A percentile compares a stretch with the other conserved stretches of the same genome.
Conservation (phyloP, 2,113 vertebrate species). For the Dromiciops gliroides region DNA sequence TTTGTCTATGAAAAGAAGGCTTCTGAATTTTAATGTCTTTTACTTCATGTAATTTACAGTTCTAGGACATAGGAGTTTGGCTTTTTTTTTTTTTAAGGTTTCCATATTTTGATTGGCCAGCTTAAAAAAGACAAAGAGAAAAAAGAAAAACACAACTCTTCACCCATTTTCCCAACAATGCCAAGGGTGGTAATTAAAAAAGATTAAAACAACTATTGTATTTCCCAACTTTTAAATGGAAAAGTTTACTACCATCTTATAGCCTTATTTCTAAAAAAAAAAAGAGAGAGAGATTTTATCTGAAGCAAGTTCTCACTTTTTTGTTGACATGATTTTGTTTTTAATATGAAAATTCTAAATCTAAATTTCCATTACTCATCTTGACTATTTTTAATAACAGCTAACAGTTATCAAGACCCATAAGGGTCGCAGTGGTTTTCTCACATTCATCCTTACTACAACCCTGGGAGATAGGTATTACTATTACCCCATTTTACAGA, state of each 20-base stretch:
- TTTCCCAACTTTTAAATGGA: not conserved
- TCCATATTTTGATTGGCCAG: conserved; percentile 56
- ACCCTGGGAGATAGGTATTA: not conserved
- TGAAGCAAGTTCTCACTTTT: not conserved
- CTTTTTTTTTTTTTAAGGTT: conserved; percentile 50
- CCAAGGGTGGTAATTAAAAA: conserved; percentile 56
- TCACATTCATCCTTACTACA: not conserved
- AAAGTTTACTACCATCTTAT: conserved; percentile 12
- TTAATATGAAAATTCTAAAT: not conserved
- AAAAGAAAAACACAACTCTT: not conserved
- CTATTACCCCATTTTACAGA: not conserved
- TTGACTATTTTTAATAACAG: not conserved
- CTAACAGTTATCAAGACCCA: not conserved
- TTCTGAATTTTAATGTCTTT: conserved; percentile 65
- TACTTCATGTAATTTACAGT: conserved; percentile 24
- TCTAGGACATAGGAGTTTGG: conserved; percentile 32
- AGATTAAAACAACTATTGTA: conserved; percentile 56
- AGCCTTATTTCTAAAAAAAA: conserved; percentile 16
- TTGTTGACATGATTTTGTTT: not conserved
- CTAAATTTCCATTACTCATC: not conserved
- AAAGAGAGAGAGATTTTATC: conserved; percentile 27
- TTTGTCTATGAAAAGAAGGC: not conserved
- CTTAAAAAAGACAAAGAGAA: not conserved
- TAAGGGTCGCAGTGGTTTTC: not conserved
- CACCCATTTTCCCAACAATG: conserved; percentile 1